Conservation (phyloP, 2,113 vertebrate species). For the Furnarius figulus region DNA sequence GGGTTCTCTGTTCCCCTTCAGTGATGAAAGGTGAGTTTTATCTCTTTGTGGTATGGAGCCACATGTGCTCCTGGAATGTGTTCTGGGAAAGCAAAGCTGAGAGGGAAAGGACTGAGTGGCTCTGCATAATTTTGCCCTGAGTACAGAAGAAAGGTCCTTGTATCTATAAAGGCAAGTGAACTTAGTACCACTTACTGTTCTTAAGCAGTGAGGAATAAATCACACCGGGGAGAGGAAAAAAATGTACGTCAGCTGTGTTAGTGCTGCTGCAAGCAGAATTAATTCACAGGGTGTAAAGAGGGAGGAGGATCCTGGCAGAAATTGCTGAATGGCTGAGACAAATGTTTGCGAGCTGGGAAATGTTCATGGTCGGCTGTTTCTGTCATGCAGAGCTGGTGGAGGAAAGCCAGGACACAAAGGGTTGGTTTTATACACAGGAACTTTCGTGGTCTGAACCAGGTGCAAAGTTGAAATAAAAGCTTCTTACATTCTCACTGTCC, state of each 20-base stretch:
- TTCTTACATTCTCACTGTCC: background rate
- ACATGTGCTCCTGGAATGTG: background rate
- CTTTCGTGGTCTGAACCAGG: fast-evolving
- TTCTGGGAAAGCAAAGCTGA: background rate
- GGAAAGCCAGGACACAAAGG: background rate
- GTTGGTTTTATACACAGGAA: background rate
- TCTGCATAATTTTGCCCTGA: background rate
- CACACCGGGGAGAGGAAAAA: background rate
- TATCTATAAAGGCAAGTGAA: background rate
- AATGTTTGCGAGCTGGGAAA: constrained; percentile 14
- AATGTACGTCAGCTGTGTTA: background rate
- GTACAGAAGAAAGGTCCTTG: background rate
- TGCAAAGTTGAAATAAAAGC: background rate
- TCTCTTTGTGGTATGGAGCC: constrained; percentile 2
- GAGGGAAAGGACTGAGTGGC: background rate
- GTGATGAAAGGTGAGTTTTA: background rate
- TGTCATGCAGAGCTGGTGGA: background rate
- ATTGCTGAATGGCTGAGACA: constrained; percentile 50
- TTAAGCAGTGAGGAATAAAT: background rate
- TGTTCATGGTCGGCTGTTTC: constrained; percentile 15
- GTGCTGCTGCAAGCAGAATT: constrained; percentile 60
- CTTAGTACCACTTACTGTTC: background rate
- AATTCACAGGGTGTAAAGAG: constrained; percentile 37
- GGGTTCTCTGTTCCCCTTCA: background rate
- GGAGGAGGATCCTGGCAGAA: constrained; percentile 43